These are phyloP conservation scores for Tinea semifulvella DNA, from an alignment of 2,888 invertebrate genomes.

Conservation along the genomic window DNA sequence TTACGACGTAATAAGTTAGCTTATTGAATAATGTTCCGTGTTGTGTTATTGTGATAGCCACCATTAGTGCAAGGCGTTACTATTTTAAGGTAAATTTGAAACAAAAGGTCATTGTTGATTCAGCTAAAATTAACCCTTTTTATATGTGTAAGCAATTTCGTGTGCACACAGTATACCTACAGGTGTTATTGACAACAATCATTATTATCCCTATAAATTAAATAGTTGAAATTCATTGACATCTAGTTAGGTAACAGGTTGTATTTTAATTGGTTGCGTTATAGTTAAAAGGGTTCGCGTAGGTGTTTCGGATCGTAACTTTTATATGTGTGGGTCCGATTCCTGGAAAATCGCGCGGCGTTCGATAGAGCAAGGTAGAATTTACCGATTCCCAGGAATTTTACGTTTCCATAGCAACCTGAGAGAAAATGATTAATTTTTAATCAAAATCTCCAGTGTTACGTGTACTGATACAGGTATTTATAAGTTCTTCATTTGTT, in stretches of 20 bases:
- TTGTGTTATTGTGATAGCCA: background rate
- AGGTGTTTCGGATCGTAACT: background rate
- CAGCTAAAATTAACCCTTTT: conserved; percentile 6
- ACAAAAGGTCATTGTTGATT: conserved; percentile 5
- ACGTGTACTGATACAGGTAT: too few species aligned
- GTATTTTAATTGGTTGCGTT: background rate
- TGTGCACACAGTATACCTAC: background rate
- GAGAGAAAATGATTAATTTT: background rate
- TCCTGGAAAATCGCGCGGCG: conserved; percentile 5
- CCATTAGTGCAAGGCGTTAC: background rate
- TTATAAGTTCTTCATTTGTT: too few species aligned
- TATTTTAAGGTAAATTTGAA: background rate
- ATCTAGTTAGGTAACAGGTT: background rate
- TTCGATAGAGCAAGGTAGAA: background rate
- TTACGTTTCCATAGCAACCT: background rate
- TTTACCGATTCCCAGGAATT: background rate
- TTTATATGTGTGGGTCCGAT: background rate
- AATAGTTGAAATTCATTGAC: background rate
- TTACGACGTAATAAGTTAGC: background rate
- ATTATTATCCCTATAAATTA: background rate
- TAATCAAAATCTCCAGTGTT: too few species aligned
- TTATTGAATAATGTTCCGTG: background rate
- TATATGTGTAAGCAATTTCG: background rate
- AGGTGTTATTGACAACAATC: background rate
- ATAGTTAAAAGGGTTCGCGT: background rate